A percentile compares a stretch with the other conserved stretches of the same genome.
These are phyloP conservation scores for Anthopleura xanthogrammica DNA, from an alignment of 92 coral and sea anemone species.

Conservation along the genomic window DNA sequence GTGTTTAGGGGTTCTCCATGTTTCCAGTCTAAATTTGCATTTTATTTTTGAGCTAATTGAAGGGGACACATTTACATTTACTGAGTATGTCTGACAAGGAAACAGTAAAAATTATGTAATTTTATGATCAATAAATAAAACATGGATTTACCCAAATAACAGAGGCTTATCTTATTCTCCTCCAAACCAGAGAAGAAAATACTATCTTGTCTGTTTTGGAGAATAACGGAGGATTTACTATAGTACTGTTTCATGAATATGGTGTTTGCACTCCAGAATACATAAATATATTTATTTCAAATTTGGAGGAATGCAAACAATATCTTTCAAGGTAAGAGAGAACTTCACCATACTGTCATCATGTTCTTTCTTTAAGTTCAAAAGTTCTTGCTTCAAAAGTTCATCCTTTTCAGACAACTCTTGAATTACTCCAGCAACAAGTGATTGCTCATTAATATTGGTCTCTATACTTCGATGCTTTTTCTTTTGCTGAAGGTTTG, in stretches of 20 bases:
- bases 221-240: slow-evolving; percentile 49
- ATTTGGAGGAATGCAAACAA: slow-evolving; percentile 69
- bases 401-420: slow-evolving; percentile 9
- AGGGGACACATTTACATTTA: too few relatives aligned
- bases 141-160: too few relatives aligned
- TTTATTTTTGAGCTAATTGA: too few relatives aligned
- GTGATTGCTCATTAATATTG: slow-evolving; percentile 14
- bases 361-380: slow-evolving; percentile 22
- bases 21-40: too few relatives aligned
- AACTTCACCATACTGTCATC: slow-evolving; percentile 43
- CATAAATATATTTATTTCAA: background rate
- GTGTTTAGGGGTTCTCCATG: too few relatives aligned
- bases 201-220: background rate
- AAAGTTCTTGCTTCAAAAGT: slow-evolving; percentile 38
- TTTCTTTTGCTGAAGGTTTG: slow-evolving; percentile 14
- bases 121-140: too few relatives aligned
- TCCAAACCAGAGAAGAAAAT: too few relatives aligned
- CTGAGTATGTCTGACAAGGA: too few relatives aligned
- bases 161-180: too few relatives aligned
- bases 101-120: too few relatives aligned
- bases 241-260: background rate
- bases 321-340: slow-evolving; percentile 38
- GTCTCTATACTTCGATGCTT: slow-evolving; percentile 4
- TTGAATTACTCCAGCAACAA: background rate
- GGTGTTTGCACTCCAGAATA: too few relatives aligned